Conservation (phyloP, 2,888 invertebrate species). For the Tipula vernalis region DNA sequence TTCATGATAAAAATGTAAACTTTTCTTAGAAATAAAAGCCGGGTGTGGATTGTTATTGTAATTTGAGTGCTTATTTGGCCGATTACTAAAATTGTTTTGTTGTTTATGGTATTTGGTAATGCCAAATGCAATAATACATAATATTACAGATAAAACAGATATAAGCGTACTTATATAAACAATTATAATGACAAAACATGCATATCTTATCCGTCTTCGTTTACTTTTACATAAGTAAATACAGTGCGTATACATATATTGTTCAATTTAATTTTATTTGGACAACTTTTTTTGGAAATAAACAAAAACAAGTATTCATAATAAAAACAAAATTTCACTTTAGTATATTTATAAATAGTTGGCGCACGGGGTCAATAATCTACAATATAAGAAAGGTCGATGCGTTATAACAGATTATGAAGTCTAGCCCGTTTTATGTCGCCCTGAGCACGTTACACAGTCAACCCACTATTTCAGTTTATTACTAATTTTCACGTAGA, state of each 20-base stretch:
- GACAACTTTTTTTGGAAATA: neutral
- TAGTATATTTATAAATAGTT: neutral
- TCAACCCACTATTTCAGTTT: neutral
- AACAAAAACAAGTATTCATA: neutral
- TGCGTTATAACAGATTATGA: neutral
- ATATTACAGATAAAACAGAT: neutral
- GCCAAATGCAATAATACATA: no score
- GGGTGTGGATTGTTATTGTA: neutral
- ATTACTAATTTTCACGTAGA: neutral
- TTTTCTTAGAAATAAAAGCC: neutral
- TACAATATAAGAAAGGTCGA: neutral
- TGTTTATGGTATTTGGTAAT: no score
- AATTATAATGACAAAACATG: no score
- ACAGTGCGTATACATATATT: neutral
- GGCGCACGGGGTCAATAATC: neutral
- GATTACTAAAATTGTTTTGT: neutral
- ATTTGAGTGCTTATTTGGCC: neutral
- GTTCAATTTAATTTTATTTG: neutral
- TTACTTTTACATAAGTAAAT: no score
- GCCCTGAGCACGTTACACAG: neutral
- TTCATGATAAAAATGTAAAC: neutral
- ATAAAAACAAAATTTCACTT: neutral
- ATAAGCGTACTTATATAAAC: no score
- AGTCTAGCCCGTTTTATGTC: neutral
- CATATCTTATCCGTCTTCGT: no score